Conservation (phyloP, 2,113 vertebrate species). For the Hyla sarda region DNA sequence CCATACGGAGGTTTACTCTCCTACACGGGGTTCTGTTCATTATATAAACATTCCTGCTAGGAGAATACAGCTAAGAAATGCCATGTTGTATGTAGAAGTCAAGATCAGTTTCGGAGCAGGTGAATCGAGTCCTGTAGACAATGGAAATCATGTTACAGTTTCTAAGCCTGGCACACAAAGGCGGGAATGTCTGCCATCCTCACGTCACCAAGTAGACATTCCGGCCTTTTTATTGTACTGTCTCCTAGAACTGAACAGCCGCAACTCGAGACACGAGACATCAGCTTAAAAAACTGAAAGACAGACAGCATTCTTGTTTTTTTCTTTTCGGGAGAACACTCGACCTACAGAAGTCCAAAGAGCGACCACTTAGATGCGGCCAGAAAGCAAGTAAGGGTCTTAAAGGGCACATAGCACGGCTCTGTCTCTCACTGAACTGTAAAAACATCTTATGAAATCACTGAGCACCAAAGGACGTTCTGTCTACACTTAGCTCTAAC, state of each 20-base stretch:
- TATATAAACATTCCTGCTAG: slow-evolving; percentile 10
- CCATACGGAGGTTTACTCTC: neutral
- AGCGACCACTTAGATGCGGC: neutral
- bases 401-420: neutral
- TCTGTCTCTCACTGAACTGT: slow-evolving; percentile 10
- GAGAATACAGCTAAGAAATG: slow-evolving; percentile 5
- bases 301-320: neutral
- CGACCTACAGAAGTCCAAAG: slow-evolving; percentile 4
- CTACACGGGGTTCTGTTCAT: neutral
- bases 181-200: neutral
- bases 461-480: slow-evolving; percentile 37
- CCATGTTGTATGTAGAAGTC: slow-evolving; percentile 8
- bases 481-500: slow-evolving; percentile 33
- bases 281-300: neutral
- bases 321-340: neutral
- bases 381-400: neutral
- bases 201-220: slow-evolving; percentile 3
- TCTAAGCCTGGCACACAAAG: neutral
- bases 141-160: slow-evolving; percentile 1
- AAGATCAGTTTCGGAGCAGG: neutral
- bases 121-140: neutral
- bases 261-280: neutral
- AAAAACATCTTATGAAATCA: slow-evolving; percentile 52
- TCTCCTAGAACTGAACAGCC: slow-evolving; percentile 5
- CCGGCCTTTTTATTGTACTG: neutral